Base-by-base conservation (phyloP, 2,888 invertebrate genomes). In the Taphrorychus bicolor region DNA sequence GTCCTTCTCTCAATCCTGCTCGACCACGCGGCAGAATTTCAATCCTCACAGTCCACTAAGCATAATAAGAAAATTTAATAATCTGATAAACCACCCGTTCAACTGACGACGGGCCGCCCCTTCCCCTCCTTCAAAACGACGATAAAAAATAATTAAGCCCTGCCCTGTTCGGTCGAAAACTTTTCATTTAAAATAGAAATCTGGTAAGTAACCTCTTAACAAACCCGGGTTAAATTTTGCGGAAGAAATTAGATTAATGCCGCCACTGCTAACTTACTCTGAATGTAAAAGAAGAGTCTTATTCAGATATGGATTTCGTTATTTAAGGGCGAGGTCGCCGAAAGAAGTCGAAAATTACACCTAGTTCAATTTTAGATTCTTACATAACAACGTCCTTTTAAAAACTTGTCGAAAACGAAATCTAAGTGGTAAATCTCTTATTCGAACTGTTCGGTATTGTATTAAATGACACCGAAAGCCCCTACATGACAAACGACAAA, bases 231-330 rank as follows among this genome's bases (percentile, higher is more conserved):
- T 70, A 70, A 68, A 62, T 68, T 70, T 61, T 45, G 63, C 60
- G 69, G 66, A 67, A 68, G 66, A 56, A 66, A 71, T 71, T 63
- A 71, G 70, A 70, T 71, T 71, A 70, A 71, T 70, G 70, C 59
- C 48, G 58, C 51, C 61, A 45, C 60, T 64, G 66, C 59, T 58
- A 66, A 63, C 54, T 68, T 68, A 68, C 64, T 19, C 11, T 9
- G 32, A 32, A 32, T 32, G 11, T 32, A 32, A 32, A 32, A 32
- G 11, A 32, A 11, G 32, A 9, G 7, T 32, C 32, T 3, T 32
- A n/a, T n/a, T n/a, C n/a, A n/a, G n/a, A n/a, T n/a, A n/a, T n/a
- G n/a, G n/a, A n/a, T n/a, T n/a, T n/a, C n/a, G n/a, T n/a, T n/a
- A n/a, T n/a, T n/a, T n/a, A n/a, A n/a, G n/a, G n/a, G n/a, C n/a